Percentiles rank a stretch among this genome's conserved stretches.
These are phyloP conservation scores for Toxotes chatareus DNA, from an alignment of 2,113 vertebrate genomes.

Conservation along the genomic window DNA sequence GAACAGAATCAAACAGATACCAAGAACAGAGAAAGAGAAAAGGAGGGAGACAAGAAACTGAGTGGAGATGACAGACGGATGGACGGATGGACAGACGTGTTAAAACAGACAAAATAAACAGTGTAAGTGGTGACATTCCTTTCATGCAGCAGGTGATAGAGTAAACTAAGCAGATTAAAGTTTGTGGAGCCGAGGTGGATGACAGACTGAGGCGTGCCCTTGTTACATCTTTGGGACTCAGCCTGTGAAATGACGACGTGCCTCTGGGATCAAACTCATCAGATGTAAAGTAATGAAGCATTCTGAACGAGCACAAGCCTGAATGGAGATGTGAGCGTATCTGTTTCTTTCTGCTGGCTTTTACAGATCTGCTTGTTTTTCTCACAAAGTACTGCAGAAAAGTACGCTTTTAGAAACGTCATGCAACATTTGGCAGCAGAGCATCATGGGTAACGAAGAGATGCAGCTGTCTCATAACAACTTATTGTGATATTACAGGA, in stretches of 20 bases:
- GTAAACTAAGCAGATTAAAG: background rate
- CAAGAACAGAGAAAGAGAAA: background rate
- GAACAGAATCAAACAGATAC: background rate
- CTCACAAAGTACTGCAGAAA: background rate
- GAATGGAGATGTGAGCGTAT: background rate
- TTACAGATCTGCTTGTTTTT: background rate
- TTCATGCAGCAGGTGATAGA: constrained; percentile 4
- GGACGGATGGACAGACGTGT: background rate
- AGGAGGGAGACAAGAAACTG: background rate
- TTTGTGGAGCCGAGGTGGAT: background rate
- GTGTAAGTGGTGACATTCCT: background rate
- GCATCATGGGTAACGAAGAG: background rate
- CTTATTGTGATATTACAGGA: background rate
- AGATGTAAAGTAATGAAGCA: constrained; percentile 26
- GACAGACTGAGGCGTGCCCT: constrained; percentile 15
- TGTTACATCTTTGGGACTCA: constrained; percentile 17
- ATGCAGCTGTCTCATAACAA: background rate
- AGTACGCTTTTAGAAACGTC: too few species aligned
- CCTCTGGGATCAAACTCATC: constrained; percentile 25
- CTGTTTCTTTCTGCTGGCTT: background rate
- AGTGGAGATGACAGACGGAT: background rate
- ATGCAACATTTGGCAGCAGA: background rate
- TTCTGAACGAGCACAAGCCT: background rate
- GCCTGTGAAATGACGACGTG: constrained; percentile 27
- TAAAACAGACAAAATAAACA: background rate